Evolutionary conservation across 2,888 invertebrate genomes (phyloP), one percentile per base, ranked within the genome.

Genomic region (Saturnia japonica): DNA sequence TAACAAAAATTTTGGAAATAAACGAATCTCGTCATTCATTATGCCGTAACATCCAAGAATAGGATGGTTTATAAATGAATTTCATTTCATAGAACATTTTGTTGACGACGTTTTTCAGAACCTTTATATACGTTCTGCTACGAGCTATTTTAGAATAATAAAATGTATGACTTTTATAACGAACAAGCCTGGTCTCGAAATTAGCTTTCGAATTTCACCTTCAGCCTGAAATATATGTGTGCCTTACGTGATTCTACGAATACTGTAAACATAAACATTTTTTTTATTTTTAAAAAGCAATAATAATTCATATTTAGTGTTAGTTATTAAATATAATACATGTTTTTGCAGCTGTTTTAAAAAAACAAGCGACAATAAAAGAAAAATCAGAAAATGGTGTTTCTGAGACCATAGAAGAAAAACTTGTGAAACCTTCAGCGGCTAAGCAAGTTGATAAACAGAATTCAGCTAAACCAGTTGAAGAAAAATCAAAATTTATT

Each of bases 301-400:
- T 54, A n/a, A 0, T 25, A 25, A 25, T 25, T 12, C 12, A 16
- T 57, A 57, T 57, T 57, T 57, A 1, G 25, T 6, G 25, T 12
- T 12, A 16, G 8, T 12, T 60, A 60, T 14, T 14, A 28, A 60
- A 4, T 14, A 19, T 4, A 47, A 19, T 47, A 22, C 54, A 3
- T 54, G 71, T 69, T 73, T 69, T 91, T 88, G 69, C 89, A 94
- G 94, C 94, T 66, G 87, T 85, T 51, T 80, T 94, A 70, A 94
- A 91, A 75, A 94, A 94, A 72, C 94, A 94, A 77, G 70, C 93
- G 0, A 93, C 94, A n/a, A 83, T 94, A 72, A 90, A 85, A 80
- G 93, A 92, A 25, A 93, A 90, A 80, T 16, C 86, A 70, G 90
- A 91, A 85, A 93, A 93, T 78, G 93, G 92, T 57, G 83, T 86